Evolutionary conservation across 2,113 vertebrate species (phyloP).

Genomic region (Onychorhynchus coronatus): DNA sequence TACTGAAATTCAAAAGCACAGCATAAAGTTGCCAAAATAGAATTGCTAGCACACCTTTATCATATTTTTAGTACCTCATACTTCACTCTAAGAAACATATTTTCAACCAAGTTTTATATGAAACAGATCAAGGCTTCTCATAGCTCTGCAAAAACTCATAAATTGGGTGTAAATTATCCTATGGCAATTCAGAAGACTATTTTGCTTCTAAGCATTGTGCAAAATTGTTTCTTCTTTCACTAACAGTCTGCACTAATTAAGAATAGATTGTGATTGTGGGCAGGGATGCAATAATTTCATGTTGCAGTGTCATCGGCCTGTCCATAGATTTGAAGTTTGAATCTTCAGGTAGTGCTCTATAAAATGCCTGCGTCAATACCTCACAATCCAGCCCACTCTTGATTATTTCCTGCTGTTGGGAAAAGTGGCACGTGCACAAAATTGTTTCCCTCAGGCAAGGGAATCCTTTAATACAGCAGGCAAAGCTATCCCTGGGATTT

Average conservation of each 20-base stretch:
- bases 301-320: no score
- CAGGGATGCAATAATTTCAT: background rate
- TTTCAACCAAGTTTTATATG: slow-evolving; percentile 27
- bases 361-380: background rate
- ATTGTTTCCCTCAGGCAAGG: background rate
- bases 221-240: background rate
- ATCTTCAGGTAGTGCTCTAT: background rate
- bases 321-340: no score
- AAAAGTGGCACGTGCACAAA: background rate
- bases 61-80: slow-evolving; percentile 44
- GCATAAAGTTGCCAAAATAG: slow-evolving; percentile 39
- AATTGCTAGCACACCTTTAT: slow-evolving; percentile 48
- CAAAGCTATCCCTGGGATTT: background rate
- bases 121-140: slow-evolving; percentile 7
- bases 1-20: slow-evolving; percentile 25
- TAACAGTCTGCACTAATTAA: background rate
- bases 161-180: slow-evolving; percentile 14
- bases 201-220: background rate
- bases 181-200: background rate
- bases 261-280: background rate
- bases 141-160: slow-evolving; percentile 5
- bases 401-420: background rate
- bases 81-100: slow-evolving; percentile 23
- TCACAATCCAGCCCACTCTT: background rate
- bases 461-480: background rate